phyloP scores from a whole-genome alignment of 2,113 vertebrate species.

The Chitala chitala region DNA sequence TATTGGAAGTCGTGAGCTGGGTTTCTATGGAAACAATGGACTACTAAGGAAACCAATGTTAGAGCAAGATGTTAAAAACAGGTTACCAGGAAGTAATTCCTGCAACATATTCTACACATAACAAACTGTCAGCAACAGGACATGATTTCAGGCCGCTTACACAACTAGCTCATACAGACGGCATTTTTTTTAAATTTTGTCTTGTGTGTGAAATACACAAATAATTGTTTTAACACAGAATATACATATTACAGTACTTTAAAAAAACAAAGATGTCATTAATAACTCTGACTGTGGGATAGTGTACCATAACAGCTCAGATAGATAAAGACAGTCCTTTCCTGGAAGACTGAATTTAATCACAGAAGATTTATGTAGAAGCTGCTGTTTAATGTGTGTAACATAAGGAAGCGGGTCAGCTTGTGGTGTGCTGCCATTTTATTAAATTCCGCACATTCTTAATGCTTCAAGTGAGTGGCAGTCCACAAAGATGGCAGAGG shows the following conservation, averaged over 20 bases:
- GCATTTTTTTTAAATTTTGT: too few relatives aligned
- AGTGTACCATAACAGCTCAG: not conserved
- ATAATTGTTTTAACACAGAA: too few relatives aligned
- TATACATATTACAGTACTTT: too few relatives aligned
- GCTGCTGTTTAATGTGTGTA: not conserved
- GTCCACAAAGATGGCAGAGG: not conserved
- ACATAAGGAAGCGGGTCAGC: not conserved
- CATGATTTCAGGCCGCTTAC: not conserved
- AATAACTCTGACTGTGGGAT: too few relatives aligned
- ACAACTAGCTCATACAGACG: too few relatives aligned
- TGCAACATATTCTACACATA: too few relatives aligned
- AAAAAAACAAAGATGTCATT: too few relatives aligned
- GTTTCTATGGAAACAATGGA: conserved; percentile 21
- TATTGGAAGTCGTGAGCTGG: not conserved
- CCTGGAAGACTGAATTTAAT: not conserved
- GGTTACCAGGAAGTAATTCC: not conserved
- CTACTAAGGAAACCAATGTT: not conserved
- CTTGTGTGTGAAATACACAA: too few relatives aligned
- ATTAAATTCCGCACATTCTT: not conserved
- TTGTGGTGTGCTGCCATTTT: conserved; percentile 15
- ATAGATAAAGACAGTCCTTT: not conserved
- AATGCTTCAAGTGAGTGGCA: conserved; percentile 1
- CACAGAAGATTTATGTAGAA: not conserved
- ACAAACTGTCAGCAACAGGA: not conserved
- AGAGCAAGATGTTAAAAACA: not conserved